These are phyloP conservation scores for Muscicapa striata DNA, from an alignment of 2,797 vertebrate species.

Conservation along the genomic window DNA sequence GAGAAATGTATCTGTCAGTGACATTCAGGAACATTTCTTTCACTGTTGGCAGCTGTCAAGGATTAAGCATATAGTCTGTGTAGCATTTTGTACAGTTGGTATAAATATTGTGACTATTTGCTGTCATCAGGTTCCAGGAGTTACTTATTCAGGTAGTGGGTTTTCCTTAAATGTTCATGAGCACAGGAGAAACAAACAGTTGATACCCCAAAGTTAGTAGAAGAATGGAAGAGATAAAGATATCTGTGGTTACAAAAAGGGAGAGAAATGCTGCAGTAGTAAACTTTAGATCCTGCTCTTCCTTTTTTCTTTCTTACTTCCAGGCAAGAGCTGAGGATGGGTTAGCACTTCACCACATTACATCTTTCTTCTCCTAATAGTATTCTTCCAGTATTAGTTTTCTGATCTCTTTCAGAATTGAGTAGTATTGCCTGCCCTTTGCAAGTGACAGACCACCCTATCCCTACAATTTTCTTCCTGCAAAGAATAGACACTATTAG, in stretches of 20 bases:
- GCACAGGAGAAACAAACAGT: neutral
- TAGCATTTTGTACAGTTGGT: neutral
- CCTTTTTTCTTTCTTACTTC: neutral
- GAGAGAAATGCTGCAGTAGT: neutral
- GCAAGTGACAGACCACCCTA: neutral
- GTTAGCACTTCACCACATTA: neutral
- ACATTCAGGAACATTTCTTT: conserved; percentile 5
- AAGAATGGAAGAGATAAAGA: neutral
- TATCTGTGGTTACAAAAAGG: neutral
- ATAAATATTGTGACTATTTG: neutral
- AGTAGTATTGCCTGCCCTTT: neutral
- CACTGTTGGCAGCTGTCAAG: neutral
- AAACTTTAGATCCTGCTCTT: neutral
- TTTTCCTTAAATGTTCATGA: neutral
- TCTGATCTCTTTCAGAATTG: neutral
- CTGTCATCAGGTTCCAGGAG: neutral
- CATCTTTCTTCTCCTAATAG: neutral
- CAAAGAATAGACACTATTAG: neutral
- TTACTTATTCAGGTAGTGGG: neutral
- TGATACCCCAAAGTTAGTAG: neutral
- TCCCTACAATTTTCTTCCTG: neutral
- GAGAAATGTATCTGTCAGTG: neutral
- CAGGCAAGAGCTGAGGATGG: neutral
- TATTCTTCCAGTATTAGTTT: neutral
- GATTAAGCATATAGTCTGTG: neutral